These are phyloP conservation scores for Tetragonula carbonaria DNA, from an alignment of 2,888 invertebrate species.

Conservation along the genomic window DNA sequence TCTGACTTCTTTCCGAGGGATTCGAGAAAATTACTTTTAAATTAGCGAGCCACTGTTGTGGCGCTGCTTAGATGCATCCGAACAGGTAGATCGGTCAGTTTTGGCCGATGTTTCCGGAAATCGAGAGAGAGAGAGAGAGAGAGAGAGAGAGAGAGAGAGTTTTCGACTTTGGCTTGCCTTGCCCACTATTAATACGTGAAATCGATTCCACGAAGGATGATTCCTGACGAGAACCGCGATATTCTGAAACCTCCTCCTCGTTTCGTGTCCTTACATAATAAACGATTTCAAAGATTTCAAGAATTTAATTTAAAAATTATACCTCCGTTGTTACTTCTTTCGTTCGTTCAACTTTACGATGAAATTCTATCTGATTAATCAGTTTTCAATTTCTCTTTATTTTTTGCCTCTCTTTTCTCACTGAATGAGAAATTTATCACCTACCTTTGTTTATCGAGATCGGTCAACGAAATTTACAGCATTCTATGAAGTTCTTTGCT, in stretches of 20 bases:
- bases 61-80: conserved; percentile 57
- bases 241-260: not conserved
- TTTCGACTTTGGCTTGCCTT: not conserved
- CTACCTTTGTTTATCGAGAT: no score
- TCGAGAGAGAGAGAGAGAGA: not conserved
- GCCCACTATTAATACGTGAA: not conserved
- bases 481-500: no score
- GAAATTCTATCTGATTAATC: no score
- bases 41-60: conserved; percentile 74
- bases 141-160: not conserved
- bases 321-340: no score
- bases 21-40: conserved; percentile 81
- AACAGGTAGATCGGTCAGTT: conserved; percentile 71
- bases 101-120: conserved; percentile 54
- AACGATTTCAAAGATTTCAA: no score
- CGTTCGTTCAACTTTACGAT: no score
- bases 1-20: conserved; percentile 60
- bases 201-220: conserved; percentile 1
- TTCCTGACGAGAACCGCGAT: not conserved
- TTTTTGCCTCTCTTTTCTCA: no score
- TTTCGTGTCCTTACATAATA: not conserved
- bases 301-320: no score
- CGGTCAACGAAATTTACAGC: no score
- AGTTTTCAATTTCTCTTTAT: not conserved
- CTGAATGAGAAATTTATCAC: no score